Evolutionary conservation across 2,888 invertebrate genomes (phyloP).

Genomic region (Neocrepidodera transversa): DNA sequence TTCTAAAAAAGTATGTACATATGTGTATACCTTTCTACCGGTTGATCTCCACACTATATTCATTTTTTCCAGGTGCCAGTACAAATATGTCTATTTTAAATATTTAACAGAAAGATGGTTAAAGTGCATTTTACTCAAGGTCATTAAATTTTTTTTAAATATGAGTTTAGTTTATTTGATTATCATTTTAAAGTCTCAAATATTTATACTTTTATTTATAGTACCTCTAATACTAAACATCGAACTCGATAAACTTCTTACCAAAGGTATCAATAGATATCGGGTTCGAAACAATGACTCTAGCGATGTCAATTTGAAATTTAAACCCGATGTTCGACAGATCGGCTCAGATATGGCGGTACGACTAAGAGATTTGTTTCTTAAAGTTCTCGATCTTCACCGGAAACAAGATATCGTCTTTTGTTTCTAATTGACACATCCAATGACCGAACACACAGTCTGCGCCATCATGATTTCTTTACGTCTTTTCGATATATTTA

Average conservation of each 20-base stretch:
- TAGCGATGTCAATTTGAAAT: slow-evolving; percentile 43
- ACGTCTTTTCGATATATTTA: background rate
- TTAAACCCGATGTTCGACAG: slow-evolving; percentile 47
- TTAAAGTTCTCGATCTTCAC: slow-evolving; percentile 33
- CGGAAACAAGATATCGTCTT: slow-evolving; percentile 57
- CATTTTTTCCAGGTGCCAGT: no score
- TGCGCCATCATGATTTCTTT: background rate
- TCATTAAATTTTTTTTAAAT: no score
- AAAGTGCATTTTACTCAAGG: no score
- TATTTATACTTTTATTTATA: no score
- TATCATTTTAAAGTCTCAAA: no score
- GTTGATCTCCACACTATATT: no score
- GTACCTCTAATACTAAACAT: background rate
- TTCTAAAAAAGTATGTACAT: no score
- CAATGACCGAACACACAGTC: slow-evolving; percentile 48
- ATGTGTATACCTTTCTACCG: no score
- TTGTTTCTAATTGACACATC: slow-evolving; percentile 57
- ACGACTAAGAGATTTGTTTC: slow-evolving; percentile 38
- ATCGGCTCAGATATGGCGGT: slow-evolving; percentile 47
- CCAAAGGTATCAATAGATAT: slow-evolving; percentile 15
- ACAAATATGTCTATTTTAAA: no score
- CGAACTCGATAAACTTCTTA: slow-evolving; percentile 12
- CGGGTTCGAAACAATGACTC: slow-evolving; percentile 26
- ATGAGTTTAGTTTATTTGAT: no score
- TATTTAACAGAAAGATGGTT: no score